phyloP scores from a whole-genome alignment of 2,797 vertebrate genomes.

The Sebastes umbrosus region DNA sequence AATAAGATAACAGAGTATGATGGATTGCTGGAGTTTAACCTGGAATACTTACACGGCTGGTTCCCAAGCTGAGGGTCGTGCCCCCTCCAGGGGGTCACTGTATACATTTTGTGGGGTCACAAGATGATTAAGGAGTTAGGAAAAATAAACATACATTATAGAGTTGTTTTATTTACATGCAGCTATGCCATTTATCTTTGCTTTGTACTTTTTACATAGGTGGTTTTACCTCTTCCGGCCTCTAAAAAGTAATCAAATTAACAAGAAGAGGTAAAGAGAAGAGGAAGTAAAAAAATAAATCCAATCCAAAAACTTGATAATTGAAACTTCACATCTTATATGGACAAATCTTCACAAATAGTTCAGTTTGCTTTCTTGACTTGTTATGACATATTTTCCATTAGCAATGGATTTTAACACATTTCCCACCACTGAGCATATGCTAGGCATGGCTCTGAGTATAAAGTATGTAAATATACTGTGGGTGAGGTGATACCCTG shows the following conservation, averaged over 20 bases:
- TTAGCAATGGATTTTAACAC: background rate
- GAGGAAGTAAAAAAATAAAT: background rate
- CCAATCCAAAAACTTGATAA: background rate
- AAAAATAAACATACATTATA: background rate
- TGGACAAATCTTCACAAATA: background rate
- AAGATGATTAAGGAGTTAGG: background rate
- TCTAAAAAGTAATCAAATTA: background rate
- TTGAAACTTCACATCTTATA: background rate
- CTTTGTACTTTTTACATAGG: too few species aligned
- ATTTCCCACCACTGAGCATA: background rate
- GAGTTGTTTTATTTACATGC: too few species aligned
- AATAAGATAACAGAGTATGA: background rate
- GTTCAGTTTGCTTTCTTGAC: background rate
- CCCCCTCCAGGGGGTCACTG: background rate
- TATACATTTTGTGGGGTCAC: background rate
- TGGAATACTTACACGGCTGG: background rate
- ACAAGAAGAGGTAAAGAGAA: background rate
- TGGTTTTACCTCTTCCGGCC: too few species aligned
- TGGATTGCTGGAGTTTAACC: background rate
- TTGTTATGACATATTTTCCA: background rate
- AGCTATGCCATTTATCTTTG: too few species aligned
- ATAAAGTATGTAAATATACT: background rate
- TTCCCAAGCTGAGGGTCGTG: background rate
- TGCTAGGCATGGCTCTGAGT: background rate
- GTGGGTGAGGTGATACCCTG: background rate